Evolutionary conservation across 2,797 vertebrate genomes (phyloP).

Genomic region (Knipowitschia caucasica): DNA sequence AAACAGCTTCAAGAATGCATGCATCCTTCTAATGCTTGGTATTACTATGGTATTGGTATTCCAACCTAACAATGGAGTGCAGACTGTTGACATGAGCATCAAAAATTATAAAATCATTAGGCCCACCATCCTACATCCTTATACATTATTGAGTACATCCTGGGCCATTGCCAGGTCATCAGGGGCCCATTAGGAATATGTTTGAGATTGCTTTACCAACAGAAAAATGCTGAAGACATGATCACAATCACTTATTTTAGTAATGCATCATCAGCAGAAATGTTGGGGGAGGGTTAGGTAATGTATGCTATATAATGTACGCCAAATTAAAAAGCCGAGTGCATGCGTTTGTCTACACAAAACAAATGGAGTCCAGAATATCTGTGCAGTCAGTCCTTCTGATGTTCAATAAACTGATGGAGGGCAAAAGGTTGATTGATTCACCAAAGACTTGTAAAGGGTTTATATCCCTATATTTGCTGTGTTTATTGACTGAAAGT

Average conservation of each 20-base stretch:
- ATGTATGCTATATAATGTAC: no score
- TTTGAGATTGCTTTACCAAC: slow-evolving; percentile 11
- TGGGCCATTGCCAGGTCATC: slow-evolving; percentile 22
- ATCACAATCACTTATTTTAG: background rate
- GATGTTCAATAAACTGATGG: no score
- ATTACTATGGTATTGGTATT: background rate
- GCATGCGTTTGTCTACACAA: no score
- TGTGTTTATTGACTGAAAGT: no score
- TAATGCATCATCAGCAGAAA: background rate
- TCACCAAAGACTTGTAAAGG: no score
- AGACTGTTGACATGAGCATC: slow-evolving; percentile 19
- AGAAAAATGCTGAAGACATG: slow-evolving; percentile 21
- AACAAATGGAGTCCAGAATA: no score
- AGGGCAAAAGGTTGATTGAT: no score
- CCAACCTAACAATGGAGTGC: background rate
- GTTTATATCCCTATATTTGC: no score
- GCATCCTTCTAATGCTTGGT: background rate
- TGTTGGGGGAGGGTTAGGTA: no score
- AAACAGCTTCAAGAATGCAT: background rate
- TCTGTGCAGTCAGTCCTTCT: no score
- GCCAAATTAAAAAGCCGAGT: no score
- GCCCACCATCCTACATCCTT: slow-evolving; percentile 23
- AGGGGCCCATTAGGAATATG: slow-evolving; percentile 37
- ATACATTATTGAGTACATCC: slow-evolving; percentile 61
- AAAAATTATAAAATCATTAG: slow-evolving; percentile 52